Evolutionary conservation across 2,113 vertebrate species (phyloP), one percentile per base, ranked within the genome.

Genomic region (Calidris pygmaea): DNA sequence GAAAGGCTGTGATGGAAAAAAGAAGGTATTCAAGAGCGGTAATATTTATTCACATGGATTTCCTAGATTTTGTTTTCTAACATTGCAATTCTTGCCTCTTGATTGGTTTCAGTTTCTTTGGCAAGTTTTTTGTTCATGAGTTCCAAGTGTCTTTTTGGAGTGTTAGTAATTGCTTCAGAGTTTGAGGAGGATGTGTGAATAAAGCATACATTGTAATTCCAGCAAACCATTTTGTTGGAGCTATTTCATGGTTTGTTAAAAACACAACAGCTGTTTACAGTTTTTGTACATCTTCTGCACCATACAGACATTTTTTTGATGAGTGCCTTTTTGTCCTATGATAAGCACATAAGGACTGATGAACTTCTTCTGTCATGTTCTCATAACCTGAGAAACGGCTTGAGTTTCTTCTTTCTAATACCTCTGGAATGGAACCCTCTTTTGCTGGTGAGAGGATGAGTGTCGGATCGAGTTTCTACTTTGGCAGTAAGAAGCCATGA

Each of bases 201-300:
- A 95, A 96, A 92, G 96, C 78, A 15, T 10, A 65, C 80, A 73
- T 82, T 91, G 81, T 94, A 50, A 73, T 76, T 85, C 45, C 86
- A 85, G 91, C 81, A 87, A 58, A 37, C 3, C 58, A 35, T 79
- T 93, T 73, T 81, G 81, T 75, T 79, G 58, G 92, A 93, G 95
- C 95, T 41, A 39, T 92, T 93, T 95, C 96, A 93, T 76, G 92
- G 95, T 87, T 89, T 78, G 86, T 95, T 95, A 94, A 76, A 74
- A 89, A 43, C 91, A 95, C 77, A 92, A 71, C 95, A 95, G 94
- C 91, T 94, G 94, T 95, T 92, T 95, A 95, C 88, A 82, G 85
- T 89, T 94, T 82, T 73, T 82, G 95, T 73, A 72, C 89, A 79
- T 87, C 70, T 79, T 62, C 77, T 85, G 84, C 80, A n/a, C 85